A percentile compares a stretch with the other conserved stretches of the same genome.
Evolutionary conservation across 2,113 vertebrate species (phyloP).

Genomic region (Atrichornis clamosus): DNA sequence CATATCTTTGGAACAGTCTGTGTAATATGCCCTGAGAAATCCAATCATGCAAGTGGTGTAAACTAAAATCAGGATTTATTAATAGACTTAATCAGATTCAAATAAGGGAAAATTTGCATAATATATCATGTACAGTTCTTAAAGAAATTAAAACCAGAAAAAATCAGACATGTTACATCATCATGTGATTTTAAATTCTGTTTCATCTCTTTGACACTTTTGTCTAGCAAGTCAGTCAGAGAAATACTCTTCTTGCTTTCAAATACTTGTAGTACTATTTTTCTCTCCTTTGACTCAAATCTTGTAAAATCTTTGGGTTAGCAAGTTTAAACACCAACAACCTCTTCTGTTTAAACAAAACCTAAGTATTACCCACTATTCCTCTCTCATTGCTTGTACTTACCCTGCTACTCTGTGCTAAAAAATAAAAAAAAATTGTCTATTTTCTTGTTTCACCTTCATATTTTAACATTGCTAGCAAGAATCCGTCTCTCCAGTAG

Average conservation of each 20-base stretch:
- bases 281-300: neutral
- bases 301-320: neutral
- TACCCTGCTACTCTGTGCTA: neutral
- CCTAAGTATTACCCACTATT: neutral
- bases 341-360: neutral
- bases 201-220: neutral
- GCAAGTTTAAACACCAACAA: neutral
- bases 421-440: neutral
- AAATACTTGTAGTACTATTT: neutral
- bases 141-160: neutral
- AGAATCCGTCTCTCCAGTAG: neutral
- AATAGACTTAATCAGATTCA: conserved; percentile 13
- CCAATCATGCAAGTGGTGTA: neutral
- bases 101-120: neutral
- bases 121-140: neutral
- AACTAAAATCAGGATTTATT: neutral
- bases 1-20: neutral
- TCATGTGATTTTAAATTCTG: neutral
- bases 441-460: neutral
- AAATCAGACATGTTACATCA: neutral
- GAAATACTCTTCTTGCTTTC: neutral
- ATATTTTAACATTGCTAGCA: neutral
- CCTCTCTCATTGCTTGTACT: neutral
- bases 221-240: neutral
- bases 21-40: neutral